A percentile compares a stretch with the other conserved stretches of the same genome.
These are phyloP conservation scores for Acrocephalus arundinaceus DNA, from an alignment of 2,113 vertebrate species.

Conservation along the genomic window DNA sequence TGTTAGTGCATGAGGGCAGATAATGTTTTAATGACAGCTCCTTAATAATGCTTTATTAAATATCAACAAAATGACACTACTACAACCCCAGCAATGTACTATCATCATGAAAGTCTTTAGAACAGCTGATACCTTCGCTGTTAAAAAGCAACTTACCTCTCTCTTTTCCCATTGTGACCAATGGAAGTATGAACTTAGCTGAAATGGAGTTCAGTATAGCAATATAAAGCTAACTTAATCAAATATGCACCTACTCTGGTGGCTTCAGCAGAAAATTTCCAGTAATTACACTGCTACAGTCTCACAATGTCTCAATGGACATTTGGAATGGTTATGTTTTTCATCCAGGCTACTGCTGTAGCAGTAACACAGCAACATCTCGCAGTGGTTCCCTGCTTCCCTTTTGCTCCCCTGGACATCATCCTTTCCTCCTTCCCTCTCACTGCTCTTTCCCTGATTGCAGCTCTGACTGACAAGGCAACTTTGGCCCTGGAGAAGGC, in stretches of 20 bases:
- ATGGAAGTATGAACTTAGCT: background rate
- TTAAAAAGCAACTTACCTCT: background rate
- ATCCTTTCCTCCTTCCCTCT: background rate
- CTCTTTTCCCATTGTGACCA: background rate
- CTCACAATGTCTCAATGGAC: background rate
- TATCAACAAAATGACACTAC: background rate
- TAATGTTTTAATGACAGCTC: background rate
- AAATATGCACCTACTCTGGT: background rate
- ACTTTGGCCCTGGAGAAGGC: background rate
- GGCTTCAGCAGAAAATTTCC: background rate
- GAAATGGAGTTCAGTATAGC: background rate
- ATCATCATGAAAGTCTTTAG: background rate
- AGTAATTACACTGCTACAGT: background rate
- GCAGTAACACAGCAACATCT: background rate
- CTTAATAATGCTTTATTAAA: background rate
- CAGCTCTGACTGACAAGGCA: background rate
- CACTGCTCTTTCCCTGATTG: background rate
- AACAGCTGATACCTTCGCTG: background rate
- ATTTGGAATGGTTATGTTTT: background rate
- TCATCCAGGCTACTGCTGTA: background rate
- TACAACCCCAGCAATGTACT: background rate
- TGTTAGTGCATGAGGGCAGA: background rate
- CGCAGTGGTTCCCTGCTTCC: background rate
- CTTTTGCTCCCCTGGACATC: background rate
- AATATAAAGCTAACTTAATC: background rate